Evolutionary conservation across 35 echinoderm and acorn worm genomes (phyloP), one percentile per base, ranked within the genome.

Genomic region (Nesometra sesokonis): DNA sequence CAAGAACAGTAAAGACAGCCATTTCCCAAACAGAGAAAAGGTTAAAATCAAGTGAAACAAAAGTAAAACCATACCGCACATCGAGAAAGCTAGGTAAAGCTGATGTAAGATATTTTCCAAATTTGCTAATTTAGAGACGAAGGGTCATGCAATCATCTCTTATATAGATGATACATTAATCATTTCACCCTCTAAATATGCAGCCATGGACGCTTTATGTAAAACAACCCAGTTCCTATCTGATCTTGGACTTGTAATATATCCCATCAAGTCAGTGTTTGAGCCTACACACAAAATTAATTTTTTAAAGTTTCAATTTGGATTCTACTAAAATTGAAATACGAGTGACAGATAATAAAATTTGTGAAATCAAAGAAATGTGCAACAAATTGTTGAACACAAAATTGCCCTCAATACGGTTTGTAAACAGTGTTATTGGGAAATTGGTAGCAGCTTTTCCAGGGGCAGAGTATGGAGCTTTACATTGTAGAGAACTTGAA

Each of bases 401-500:
- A 43, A 43, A 43, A 15, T 43, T 43, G 15, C 39, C 5, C 15
- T 43, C 34, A 29, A 93, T 93, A 30, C 29, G 92, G 29, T 34
- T 30, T 30, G 85, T 90, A 31, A 81, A 88, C 30, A 81, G 77
- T 79, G 77, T 94, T 3, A 94, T 88, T 77, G 93, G 85, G 0
- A 80, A 82, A 57, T 23, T 94, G 29, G 84, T 94, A 78, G 82
- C 93, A 11, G 31, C 38, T 23, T 85, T 89, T 46, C 89, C 86
- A n/a, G 89, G 78, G n/a, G 93, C 77, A 8, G 81, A 89, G 52
- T 89, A 78, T 86, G 86, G 93, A 21, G 37, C 76, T 13, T 83
- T 94, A 3, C 82, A 85, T 84, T 89, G 89, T 36, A 90, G 89
- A 83, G 77, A 21, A n/a, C n/a, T n/a, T n/a, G n/a, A n/a, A n/a